These are phyloP conservation scores for Mastacembelus armatus DNA, from an alignment of 2,797 vertebrate species.

Conservation along the genomic window DNA sequence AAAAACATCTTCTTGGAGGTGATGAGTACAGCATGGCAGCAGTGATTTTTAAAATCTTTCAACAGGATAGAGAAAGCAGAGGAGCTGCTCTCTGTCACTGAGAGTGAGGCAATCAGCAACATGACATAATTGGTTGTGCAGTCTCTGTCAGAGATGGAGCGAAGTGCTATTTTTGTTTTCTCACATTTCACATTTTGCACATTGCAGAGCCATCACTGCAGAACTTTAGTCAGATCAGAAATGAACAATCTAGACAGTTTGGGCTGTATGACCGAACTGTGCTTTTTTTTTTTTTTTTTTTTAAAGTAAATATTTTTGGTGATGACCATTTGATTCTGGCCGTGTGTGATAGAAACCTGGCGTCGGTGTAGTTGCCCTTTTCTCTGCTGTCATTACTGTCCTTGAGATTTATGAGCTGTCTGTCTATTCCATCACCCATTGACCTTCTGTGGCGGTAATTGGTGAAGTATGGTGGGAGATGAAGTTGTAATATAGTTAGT, in stretches of 20 bases:
- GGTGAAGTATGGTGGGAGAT: constrained; percentile 64
- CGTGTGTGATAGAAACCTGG: constrained; percentile 18
- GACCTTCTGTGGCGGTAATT: constrained; percentile 72
- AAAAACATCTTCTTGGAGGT: not conserved
- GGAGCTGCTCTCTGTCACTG: constrained; percentile 10
- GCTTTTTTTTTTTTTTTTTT: not conserved
- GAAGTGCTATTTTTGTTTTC: constrained; percentile 53
- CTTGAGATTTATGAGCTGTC: constrained; percentile 71
- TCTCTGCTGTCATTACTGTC: constrained; percentile 65
- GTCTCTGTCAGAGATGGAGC: constrained; percentile 37
- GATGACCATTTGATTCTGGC: constrained; percentile 19
- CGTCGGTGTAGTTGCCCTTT: constrained; percentile 63
- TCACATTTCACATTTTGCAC: constrained; percentile 38
- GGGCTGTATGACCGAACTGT: constrained; percentile 33
- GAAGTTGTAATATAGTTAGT: constrained; percentile 67
- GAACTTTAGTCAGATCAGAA: constrained; percentile 25
- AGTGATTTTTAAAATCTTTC: constrained; percentile 24
- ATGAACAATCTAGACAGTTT: constrained; percentile 45
- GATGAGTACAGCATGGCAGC: not conserved
- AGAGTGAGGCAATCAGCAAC: constrained; percentile 34
- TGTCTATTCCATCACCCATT: constrained; percentile 65
- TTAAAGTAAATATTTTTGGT: constrained; percentile 2
- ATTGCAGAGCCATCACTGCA: constrained; percentile 20
- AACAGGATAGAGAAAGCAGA: constrained; percentile 20
- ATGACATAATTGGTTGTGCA: constrained; percentile 30